A percentile compares a stretch with the other conserved stretches of the same genome.
Evolutionary conservation across 2,113 vertebrate species (phyloP).

Genomic region (Etheostoma cragini): DNA sequence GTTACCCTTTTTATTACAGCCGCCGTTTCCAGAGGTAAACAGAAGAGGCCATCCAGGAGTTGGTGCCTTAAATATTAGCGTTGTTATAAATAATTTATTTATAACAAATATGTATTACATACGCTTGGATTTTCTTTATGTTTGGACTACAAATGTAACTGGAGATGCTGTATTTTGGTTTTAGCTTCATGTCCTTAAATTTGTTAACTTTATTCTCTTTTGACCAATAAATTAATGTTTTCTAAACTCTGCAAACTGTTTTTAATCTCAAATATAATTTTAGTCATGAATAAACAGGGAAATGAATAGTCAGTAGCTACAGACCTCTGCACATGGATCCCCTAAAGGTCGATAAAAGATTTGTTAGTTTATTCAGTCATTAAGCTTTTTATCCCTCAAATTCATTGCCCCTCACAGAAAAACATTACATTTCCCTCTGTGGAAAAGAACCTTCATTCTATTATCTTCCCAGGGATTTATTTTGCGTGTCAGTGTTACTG

Average conservation of each 20-base stretch:
- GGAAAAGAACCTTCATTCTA: neutral
- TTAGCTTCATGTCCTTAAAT: neutral
- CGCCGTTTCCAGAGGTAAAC: slow-evolving; percentile 31
- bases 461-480: slow-evolving; percentile 16
- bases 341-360: slow-evolving; percentile 11
- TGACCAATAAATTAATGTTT: neutral
- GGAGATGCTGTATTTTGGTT: neutral
- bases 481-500: slow-evolving; percentile 9
- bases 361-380: slow-evolving; percentile 25
- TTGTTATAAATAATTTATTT: slow-evolving; percentile 47
- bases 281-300: slow-evolving; percentile 20
- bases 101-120: neutral
- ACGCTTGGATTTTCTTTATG: slow-evolving; percentile 4
- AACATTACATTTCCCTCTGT: neutral
- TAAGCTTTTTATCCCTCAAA: slow-evolving; percentile 32
- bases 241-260: neutral
- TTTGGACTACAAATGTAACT: neutral
- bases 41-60: slow-evolving; percentile 28
- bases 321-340: slow-evolving; percentile 13
- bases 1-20: slow-evolving; percentile 40
- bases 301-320: slow-evolving; percentile 2
- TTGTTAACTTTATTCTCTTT: neutral
- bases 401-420: slow-evolving; percentile 9
- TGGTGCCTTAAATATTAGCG: slow-evolving; percentile 54
- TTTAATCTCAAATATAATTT: neutral